Evolutionary conservation across 2,113 vertebrate genomes (phyloP).

Genomic region (Neomonachus schauinslandi): DNA sequence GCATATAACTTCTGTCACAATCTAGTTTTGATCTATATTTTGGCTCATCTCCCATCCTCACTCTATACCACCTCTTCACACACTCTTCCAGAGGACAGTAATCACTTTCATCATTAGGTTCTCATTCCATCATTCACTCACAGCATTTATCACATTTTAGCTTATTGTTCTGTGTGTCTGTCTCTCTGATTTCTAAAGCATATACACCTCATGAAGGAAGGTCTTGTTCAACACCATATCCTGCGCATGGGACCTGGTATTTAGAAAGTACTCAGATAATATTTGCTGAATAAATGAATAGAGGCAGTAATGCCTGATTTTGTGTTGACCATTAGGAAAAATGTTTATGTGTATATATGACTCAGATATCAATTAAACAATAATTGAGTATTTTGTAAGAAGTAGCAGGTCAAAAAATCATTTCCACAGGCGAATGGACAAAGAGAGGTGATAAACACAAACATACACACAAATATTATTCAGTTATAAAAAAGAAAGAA

Average conservation of each 20-base stretch:
- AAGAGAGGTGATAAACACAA: neutral
- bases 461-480: neutral
- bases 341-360: neutral
- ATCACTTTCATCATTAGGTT: neutral
- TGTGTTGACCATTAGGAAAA: neutral
- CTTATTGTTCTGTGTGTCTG: neutral
- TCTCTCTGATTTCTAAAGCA: neutral
- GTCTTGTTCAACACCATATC: neutral
- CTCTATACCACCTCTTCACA: neutral
- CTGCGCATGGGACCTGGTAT: neutral
- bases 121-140: neutral
- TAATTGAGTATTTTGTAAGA: neutral
- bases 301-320: neutral
- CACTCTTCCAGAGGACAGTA: neutral
- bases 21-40: neutral
- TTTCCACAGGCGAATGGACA: neutral
- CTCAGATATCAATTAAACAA: neutral
- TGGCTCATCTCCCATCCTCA: neutral
- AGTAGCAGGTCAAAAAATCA: neutral
- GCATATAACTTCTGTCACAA: neutral
- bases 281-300: slow-evolving; percentile 16
- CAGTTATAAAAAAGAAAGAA: neutral
- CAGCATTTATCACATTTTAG: neutral
- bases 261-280: neutral
- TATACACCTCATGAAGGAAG: neutral